Base-by-base conservation (phyloP, 92 coral and sea anemone genomes). In the Heliopora coerulea region DNA sequence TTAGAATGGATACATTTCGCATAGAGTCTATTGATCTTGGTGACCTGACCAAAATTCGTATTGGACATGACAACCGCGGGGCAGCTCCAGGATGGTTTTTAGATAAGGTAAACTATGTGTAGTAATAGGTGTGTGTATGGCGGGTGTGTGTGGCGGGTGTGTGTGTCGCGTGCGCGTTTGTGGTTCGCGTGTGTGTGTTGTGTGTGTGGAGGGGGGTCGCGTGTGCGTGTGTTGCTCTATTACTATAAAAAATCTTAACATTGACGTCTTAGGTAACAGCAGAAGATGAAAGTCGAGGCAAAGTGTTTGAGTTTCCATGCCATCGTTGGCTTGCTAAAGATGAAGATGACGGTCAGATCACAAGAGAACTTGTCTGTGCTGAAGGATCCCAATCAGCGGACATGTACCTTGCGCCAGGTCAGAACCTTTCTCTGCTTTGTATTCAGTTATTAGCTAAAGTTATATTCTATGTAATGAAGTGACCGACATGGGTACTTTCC, bases 41-140 rank as follows among this genome's bases (percentile, higher is more conserved):
- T n/a, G 79, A 82, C 41, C 85, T 90, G 21, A 72, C 78, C 44
- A 95, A 88, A 80, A 74, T 90, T 30, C 91, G 99, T 62, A 86
- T 95, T 82, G 91, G 99, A 20, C 99, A 95, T 42, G 99, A 95
- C 58, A 95, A 88, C 77, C 80, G 89, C 79, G 99, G 99, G 0
- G 78, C 87, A 29, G 99, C 93, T 34, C 96, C 99, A n/a, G 99
- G 96, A 25, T 95, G 99, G 99, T 95, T 80, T 74, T 83, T 95
- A 49, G 88, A 88, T 84, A 95, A 95, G 93, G 99, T 81, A 70
- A 34, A n/a, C n/a, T n/a, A n/a, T n/a, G n/a, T n/a, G n/a, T n/a
- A n/a, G n/a, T n/a, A n/a, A n/a, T n/a, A n/a, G n/a, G n/a, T n/a
- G n/a, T n/a, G n/a, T n/a, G n/a, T n/a, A n/a, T n/a, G n/a, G n/a